Evolutionary conservation across 2,888 invertebrate species (phyloP).

Genomic region (Nemotelus nigrinus): DNA sequence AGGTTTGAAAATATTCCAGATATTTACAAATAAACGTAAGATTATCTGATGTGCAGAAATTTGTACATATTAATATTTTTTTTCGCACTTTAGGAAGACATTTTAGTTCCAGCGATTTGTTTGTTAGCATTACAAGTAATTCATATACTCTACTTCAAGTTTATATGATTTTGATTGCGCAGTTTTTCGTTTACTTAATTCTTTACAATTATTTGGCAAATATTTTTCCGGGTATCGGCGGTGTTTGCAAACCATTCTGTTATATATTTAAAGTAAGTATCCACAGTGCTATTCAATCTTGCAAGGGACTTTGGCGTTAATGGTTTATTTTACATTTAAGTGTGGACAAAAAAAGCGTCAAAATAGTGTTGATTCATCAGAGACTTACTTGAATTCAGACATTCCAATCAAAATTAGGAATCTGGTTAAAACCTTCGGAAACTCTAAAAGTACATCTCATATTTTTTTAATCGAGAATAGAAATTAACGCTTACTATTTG

Average conservation of each 20-base stretch:
- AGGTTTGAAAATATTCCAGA: slow-evolving; percentile 59
- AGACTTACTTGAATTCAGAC: slow-evolving; percentile 47
- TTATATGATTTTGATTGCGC: slow-evolving; percentile 56
- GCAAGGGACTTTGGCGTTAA: neutral
- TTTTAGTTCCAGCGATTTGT: slow-evolving; percentile 56
- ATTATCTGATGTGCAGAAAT: neutral
- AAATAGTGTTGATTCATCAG: neutral
- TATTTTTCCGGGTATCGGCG: slow-evolving; percentile 73
- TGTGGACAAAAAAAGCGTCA: neutral
- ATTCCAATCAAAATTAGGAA: slow-evolving; percentile 60
- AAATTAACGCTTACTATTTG: slow-evolving; percentile 14
- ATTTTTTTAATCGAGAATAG: neutral
- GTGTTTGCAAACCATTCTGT: slow-evolving; percentile 73
- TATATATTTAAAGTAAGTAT: slow-evolving; percentile 71
- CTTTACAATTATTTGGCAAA: slow-evolving; percentile 60
- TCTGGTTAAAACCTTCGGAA: slow-evolving; percentile 58
- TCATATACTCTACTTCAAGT: slow-evolving; percentile 56
- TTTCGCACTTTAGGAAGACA: slow-evolving; percentile 56
- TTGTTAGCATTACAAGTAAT: slow-evolving; percentile 56
- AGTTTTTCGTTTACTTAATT: slow-evolving; percentile 57
- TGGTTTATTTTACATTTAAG: neutral
- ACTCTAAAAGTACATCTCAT: slow-evolving; percentile 31
- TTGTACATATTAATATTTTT: neutral
- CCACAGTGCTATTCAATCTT: neutral
- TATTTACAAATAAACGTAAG: slow-evolving; percentile 62